Evolutionary conservation across 2,113 vertebrate species (phyloP).

Genomic region (Hystrix cristata): DNA sequence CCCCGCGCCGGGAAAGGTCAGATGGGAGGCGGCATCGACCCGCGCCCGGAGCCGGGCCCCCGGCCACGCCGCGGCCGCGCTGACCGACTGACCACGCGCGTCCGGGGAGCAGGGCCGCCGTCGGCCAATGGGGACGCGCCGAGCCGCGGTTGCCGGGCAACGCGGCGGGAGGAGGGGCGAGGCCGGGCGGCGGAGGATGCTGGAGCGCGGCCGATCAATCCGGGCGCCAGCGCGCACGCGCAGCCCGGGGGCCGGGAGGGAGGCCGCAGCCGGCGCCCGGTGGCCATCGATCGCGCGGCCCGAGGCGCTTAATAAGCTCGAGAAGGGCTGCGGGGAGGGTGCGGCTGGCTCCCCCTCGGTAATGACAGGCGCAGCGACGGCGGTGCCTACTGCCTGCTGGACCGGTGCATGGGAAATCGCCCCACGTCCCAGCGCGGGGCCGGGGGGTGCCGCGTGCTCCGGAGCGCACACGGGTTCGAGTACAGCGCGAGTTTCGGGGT

Average conservation of each 20-base stretch:
- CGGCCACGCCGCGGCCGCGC: slow-evolving; percentile 85
- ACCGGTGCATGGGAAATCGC: not conserved
- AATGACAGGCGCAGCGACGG: not conserved
- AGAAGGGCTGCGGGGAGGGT: slow-evolving; percentile 39
- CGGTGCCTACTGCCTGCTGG: not conserved
- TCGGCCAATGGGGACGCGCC: slow-evolving; percentile 86
- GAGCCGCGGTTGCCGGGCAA: slow-evolving; percentile 90
- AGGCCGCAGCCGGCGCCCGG: slow-evolving; percentile 89
- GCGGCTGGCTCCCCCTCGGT: not conserved
- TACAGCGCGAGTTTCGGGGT: not conserved
- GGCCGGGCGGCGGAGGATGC: slow-evolving; percentile 85
- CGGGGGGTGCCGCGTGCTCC: not conserved
- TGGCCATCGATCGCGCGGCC: slow-evolving; percentile 90
- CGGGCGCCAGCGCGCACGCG: slow-evolving; percentile 87
- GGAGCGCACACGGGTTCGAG: not conserved
- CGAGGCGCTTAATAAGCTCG: slow-evolving; percentile 75
- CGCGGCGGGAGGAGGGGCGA: slow-evolving; percentile 83
- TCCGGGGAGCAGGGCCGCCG: slow-evolving; percentile 66
- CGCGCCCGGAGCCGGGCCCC: slow-evolving; percentile 84
- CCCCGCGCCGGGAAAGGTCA: slow-evolving; percentile 80
- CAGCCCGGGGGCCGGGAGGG: slow-evolving; percentile 83
- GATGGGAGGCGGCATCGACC: slow-evolving; percentile 80
- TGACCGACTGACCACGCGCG: slow-evolving; percentile 90
- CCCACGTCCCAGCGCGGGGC: not conserved
- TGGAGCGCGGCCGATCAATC: slow-evolving; percentile 89